Evolutionary conservation across 2,888 invertebrate genomes (phyloP).

Genomic region (Euphydryas editha): DNA sequence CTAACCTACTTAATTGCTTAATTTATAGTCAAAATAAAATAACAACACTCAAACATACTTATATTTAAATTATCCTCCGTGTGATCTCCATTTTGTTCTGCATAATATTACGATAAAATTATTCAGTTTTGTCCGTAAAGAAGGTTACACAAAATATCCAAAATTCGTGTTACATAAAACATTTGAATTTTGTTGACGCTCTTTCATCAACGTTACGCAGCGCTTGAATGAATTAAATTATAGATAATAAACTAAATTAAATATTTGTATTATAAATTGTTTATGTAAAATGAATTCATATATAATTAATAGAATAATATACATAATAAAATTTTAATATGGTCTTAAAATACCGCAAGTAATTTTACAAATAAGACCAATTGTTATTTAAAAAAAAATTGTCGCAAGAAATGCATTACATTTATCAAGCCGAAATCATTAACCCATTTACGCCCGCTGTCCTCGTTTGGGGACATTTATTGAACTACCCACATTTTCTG

Average conservation of each 20-base stretch:
- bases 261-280: too few relatives aligned
- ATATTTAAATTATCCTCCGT: slow-evolving; percentile 17
- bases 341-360: too few relatives aligned
- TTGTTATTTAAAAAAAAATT: not conserved
- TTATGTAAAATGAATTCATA: not conserved
- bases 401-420: slow-evolving; percentile 20
- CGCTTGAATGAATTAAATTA: not conserved
- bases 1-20: slow-evolving; percentile 42
- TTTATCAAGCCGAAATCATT: slow-evolving; percentile 28
- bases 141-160: not conserved
- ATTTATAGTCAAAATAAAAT: slow-evolving; percentile 41
- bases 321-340: not conserved
- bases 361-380: too few relatives aligned
- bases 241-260: not conserved
- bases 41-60: slow-evolving; percentile 17
- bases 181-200: not conserved
- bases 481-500: too few relatives aligned
- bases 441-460: too few relatives aligned
- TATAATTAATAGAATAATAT: not conserved
- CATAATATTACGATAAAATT: slow-evolving; percentile 18
- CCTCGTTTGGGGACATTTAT: too few relatives aligned
- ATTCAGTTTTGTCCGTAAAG: not conserved
- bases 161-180: not conserved
- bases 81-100: slow-evolving; percentile 26
- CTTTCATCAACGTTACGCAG: not conserved